Evolutionary conservation across 2,797 vertebrate species (phyloP).

Genomic region (Coregonus suidteri): DNA sequence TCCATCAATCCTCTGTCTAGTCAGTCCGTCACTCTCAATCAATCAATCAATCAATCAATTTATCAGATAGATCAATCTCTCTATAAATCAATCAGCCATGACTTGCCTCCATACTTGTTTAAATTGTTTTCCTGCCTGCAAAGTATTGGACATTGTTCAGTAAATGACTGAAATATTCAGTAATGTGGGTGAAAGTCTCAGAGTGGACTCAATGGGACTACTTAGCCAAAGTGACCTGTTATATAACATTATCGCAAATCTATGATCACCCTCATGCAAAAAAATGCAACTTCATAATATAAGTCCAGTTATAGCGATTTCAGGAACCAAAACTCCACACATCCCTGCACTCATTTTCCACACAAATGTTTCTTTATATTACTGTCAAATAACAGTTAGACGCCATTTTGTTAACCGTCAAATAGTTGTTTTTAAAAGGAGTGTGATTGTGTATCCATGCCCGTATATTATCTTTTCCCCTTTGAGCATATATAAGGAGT

Average conservation of each 20-base stretch:
- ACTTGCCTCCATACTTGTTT: conserved; percentile 15
- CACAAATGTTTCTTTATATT: not conserved
- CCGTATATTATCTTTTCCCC: conserved; percentile 42
- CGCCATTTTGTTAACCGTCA: conserved; percentile 16
- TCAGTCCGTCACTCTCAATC: conserved; percentile 51
- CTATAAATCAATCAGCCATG: conserved; percentile 26
- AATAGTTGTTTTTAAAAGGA: not conserved
- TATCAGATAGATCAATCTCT: conserved; percentile 32
- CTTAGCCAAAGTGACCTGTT: not conserved
- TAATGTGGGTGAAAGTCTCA: not conserved
- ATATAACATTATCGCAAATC: too few species aligned
- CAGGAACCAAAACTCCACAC: not conserved
- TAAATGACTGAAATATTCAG: conserved; percentile 6
- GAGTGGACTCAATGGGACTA: not conserved
- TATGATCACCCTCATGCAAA: too few species aligned
- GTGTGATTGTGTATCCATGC: not conserved
- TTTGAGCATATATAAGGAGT: conserved; percentile 28
- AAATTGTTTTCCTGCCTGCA: conserved; percentile 17
- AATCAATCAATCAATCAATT: conserved; percentile 49
- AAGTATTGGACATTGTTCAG: not conserved
- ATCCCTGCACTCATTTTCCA: not conserved
- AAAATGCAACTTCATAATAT: not conserved
- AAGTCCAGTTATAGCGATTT: not conserved
- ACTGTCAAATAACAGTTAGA: conserved; percentile 7
- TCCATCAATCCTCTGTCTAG: conserved; percentile 56